Evolutionary conservation across 2,888 invertebrate species (phyloP).

Genomic region (Acleris literana): DNA sequence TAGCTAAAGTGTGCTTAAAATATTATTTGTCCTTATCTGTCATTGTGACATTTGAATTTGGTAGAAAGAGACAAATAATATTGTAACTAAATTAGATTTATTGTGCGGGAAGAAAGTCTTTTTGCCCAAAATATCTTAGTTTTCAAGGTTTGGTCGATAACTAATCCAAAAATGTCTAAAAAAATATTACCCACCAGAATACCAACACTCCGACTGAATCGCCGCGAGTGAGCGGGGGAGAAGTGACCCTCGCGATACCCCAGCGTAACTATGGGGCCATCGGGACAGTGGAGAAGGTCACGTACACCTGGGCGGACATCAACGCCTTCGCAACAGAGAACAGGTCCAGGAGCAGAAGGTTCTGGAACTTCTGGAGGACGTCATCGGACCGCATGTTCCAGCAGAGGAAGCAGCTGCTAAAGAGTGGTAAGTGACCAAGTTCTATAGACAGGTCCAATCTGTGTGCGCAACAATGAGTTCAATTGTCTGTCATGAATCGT

Average conservation of each 20-base stretch:
- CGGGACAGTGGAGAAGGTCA: conserved; percentile 79
- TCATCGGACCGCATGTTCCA: conserved; percentile 69
- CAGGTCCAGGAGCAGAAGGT: conserved; percentile 66
- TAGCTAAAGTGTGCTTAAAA: too few species aligned
- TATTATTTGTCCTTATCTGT: too few species aligned
- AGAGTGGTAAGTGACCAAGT: conserved; percentile 83
- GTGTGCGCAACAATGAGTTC: too few species aligned
- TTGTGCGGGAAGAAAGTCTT: too few species aligned
- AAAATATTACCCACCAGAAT: conserved; percentile 47
- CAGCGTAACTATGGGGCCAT: conserved; percentile 71
- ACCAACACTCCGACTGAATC: conserved; percentile 58
- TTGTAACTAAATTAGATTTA: too few species aligned
- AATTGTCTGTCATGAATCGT: too few species aligned
- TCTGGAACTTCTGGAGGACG: conserved; percentile 75
- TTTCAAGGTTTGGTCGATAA: too few species aligned
- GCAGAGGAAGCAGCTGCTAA: conserved; percentile 88
- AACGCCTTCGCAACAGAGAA: conserved; percentile 88
- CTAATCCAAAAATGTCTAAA: neutral
- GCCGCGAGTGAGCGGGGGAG: conserved; percentile 62
- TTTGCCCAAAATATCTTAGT: too few species aligned
- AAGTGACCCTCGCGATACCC: conserved; percentile 62
- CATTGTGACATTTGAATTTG: too few species aligned
- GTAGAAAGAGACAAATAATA: too few species aligned
- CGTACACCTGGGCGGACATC: conserved; percentile 91
- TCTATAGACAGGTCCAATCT: neutral